Evolutionary conservation across 2,888 invertebrate species (phyloP).

Genomic region (Lasioglossum figueresi): DNA sequence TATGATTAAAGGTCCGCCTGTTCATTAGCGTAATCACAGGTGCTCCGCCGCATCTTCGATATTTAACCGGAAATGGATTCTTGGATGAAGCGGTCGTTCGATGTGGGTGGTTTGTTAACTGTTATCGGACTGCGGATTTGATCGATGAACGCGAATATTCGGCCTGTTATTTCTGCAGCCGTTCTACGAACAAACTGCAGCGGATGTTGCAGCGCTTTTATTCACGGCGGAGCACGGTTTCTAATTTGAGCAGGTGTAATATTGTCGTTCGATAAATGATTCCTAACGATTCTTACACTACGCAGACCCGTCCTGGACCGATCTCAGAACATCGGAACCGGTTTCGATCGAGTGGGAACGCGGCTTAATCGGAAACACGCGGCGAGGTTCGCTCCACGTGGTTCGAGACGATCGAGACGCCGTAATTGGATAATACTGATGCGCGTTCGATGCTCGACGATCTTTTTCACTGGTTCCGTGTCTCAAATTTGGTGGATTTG

Average conservation of each 20-base stretch:
- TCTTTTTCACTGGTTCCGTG: neutral
- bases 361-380: constrained; percentile 32
- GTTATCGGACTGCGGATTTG: neutral
- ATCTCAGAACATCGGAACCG: neutral
- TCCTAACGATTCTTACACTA: neutral
- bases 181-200: neutral
- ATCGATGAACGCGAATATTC: too few relatives aligned
- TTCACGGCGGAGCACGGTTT: neutral
- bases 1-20: neutral
- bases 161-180: neutral
- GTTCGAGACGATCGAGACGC: neutral
- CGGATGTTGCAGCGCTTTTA: neutral
- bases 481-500: neutral
- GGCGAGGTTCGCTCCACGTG: constrained; percentile 34
- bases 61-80: neutral
- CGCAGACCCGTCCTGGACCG: neutral
- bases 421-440: constrained; percentile 20
- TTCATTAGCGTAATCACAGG: neutral
- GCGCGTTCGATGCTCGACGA: constrained; percentile 26
- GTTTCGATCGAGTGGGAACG: neutral
- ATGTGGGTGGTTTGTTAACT: neutral
- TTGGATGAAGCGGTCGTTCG: neutral
- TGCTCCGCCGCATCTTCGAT: neutral
- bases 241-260: constrained; percentile 8
- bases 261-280: constrained; percentile 13